These are phyloP conservation scores for Valencia hispanica DNA, from an alignment of 2,797 vertebrate species.

Conservation along the genomic window DNA sequence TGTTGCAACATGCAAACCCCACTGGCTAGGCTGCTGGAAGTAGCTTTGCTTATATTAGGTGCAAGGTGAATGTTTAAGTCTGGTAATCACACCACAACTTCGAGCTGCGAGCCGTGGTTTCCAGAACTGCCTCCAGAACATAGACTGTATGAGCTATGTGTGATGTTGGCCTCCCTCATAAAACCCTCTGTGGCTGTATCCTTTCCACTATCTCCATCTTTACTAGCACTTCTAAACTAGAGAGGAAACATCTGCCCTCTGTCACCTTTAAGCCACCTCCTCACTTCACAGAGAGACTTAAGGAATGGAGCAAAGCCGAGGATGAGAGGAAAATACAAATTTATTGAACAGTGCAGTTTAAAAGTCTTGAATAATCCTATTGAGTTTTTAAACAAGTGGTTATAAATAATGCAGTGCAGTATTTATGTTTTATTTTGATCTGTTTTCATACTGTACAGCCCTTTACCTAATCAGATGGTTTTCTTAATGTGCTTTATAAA, in stretches of 20 bases:
- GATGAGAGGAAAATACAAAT: background rate
- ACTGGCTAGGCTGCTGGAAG: background rate
- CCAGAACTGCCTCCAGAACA: constrained; percentile 39
- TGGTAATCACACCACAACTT: constrained; percentile 16
- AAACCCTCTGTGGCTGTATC: constrained; percentile 41
- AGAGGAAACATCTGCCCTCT: constrained; percentile 73
- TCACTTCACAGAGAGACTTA: constrained; percentile 54
- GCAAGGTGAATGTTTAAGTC: constrained; percentile 35
- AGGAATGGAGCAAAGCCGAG: background rate
- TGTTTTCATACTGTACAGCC: background rate
- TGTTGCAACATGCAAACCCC: constrained; percentile 27
- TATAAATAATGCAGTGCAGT: background rate
- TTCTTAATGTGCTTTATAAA: background rate
- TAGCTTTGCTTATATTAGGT: constrained; percentile 31
- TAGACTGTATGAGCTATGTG: constrained; percentile 16
- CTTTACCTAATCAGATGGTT: background rate
- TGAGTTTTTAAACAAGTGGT: background rate
- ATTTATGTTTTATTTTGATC: background rate
- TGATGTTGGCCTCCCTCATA: constrained; percentile 36
- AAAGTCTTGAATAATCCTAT: background rate
- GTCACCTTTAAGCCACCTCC: constrained; percentile 61
- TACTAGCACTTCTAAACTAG: constrained; percentile 59
- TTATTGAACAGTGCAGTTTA: background rate
- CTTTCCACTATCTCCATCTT: constrained; percentile 44
- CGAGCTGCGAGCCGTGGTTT: constrained; percentile 39